Conservation (phyloP, 2,888 invertebrate species). For the Acanthosepion esculentum region DNA sequence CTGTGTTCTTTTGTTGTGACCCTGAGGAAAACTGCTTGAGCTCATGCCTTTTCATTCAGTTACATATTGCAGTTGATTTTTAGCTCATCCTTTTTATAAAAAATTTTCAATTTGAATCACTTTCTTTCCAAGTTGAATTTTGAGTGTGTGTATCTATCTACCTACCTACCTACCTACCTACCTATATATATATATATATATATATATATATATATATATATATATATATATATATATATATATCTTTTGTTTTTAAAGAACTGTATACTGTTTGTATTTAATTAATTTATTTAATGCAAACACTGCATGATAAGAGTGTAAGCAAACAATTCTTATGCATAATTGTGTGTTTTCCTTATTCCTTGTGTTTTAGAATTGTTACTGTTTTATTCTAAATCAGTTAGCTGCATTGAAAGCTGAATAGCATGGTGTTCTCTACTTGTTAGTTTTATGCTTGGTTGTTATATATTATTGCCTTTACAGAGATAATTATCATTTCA, state of each 20-base stretch:
- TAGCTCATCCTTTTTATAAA: not conserved
- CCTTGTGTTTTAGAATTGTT: not conserved
- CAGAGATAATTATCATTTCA: not conserved
- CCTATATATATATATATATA: not conserved
- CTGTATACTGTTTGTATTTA: not conserved
- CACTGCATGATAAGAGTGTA: not conserved
- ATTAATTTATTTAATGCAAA: not conserved
- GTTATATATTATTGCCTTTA: not conserved
- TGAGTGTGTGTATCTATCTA: not conserved
- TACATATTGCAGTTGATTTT: conserved; percentile 1
- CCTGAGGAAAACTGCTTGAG: conserved; percentile 33
- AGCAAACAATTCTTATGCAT: not conserved
- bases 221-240: not conserved
- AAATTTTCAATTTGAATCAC: not conserved
- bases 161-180: too few species aligned
- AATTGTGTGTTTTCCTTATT: not conserved
- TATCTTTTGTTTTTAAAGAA: not conserved
- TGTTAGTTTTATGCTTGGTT: not conserved
- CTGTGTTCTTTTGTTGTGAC: conserved; percentile 24
- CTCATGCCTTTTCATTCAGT: not conserved
- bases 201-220: not conserved
- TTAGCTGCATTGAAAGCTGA: not conserved
- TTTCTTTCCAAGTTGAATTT: not conserved
- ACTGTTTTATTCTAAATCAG: not conserved
- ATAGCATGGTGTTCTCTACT: not conserved